Evolutionary conservation across 1,140 invertebrate genomes (phyloP).

Genomic region (Laodelphax striatellus): DNA sequence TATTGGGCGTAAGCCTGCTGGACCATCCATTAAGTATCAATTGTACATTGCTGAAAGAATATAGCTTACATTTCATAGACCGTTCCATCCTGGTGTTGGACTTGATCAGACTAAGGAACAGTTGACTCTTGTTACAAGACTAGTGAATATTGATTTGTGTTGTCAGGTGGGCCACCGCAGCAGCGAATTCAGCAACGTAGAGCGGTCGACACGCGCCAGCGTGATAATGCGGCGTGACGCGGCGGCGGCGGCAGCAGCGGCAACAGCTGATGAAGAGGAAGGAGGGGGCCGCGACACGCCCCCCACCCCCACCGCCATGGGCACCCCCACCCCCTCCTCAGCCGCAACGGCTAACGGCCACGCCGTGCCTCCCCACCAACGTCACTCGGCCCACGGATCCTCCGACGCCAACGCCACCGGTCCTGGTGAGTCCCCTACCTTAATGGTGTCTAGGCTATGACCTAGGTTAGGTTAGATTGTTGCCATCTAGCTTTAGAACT

Average conservation of each 20-base stretch:
- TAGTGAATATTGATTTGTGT: not conserved
- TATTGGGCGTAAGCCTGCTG: too few species aligned
- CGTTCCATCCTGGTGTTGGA: too few species aligned
- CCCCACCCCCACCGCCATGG: conserved; percentile 2
- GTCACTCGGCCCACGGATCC: conserved; percentile 3
- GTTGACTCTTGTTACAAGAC: too few species aligned
- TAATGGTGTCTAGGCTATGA: conserved; percentile 11
- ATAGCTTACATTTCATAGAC: too few species aligned
- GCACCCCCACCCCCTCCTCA: not conserved
- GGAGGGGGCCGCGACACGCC: not conserved
- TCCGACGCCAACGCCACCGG: not conserved
- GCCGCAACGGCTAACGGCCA: conserved; percentile 12
- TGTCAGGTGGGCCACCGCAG: conserved; percentile 58
- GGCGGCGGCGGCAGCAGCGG: conserved; percentile 27
- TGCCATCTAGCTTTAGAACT: too few species aligned
- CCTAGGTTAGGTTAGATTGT: not conserved
- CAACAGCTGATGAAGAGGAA: not conserved
- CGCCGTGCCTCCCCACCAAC: not conserved
- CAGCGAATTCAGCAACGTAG: conserved; percentile 58
- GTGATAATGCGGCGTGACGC: conserved; percentile 39
- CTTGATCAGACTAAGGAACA: too few species aligned
- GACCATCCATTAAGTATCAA: too few species aligned
- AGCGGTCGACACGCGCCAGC: conserved; percentile 33
- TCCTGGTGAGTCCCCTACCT: conserved; percentile 19
- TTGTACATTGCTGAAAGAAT: too few species aligned